Percentiles rank a stretch among this genome's conserved stretches.
These are phyloP conservation scores for Physella acuta DNA, from an alignment of 1,140 invertebrate species.

Conservation along the genomic window DNA sequence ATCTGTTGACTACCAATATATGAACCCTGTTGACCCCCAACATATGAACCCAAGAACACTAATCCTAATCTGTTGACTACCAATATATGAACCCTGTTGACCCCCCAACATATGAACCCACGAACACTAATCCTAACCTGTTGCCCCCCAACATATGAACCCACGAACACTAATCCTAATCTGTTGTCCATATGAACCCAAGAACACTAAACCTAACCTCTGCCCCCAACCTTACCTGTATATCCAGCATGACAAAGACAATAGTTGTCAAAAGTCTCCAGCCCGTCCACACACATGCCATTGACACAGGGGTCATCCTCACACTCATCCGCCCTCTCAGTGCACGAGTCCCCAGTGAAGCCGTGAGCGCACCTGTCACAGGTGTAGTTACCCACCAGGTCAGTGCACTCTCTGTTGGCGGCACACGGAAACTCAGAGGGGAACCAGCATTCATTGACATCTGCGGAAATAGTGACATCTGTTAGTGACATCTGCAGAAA, in stretches of 20 bases:
- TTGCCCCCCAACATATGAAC: neutral
- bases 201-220: neutral
- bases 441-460: constrained; percentile 33
- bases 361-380: constrained; percentile 30
- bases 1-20: neutral
- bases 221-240: constrained; percentile 22
- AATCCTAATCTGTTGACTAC: no score
- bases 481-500: no score
- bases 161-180: neutral
- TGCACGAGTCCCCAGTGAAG: constrained; percentile 29
- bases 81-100: neutral
- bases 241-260: constrained; percentile 29
- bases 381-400: constrained; percentile 26
- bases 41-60: neutral
- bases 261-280: constrained; percentile 27
- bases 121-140: neutral
- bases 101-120: neutral
- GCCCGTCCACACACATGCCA: constrained; percentile 30
- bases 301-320: constrained; percentile 19
- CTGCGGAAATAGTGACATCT: no score
- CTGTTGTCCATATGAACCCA: neutral
- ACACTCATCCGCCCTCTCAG: constrained; percentile 32
- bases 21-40: neutral
- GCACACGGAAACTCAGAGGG: constrained; percentile 24
- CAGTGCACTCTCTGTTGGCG: constrained; percentile 17